These are phyloP conservation scores for Caenorhabditis briggsae DNA, from an alignment of 1,140 invertebrate genomes.

Conservation along the genomic window DNA sequence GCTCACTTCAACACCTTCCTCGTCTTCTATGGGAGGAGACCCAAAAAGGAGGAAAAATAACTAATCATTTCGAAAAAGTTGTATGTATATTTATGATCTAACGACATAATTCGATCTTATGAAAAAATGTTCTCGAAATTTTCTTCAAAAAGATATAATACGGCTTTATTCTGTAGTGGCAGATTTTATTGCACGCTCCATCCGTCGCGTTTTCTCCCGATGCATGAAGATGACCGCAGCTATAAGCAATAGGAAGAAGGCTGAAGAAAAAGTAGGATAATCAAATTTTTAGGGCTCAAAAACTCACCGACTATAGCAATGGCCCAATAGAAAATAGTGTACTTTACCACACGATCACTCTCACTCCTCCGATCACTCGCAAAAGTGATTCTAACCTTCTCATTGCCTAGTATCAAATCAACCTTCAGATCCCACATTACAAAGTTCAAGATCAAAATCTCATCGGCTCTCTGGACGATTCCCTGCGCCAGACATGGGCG, in stretches of 20 bases:
- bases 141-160: not conserved
- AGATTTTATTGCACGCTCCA: not conserved
- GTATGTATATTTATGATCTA: not conserved
- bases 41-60: not conserved
- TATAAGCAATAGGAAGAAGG: constrained; percentile 20
- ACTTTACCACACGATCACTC: not conserved
- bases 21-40: not conserved
- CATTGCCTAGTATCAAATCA: constrained; percentile 14
- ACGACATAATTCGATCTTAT: too few species aligned
- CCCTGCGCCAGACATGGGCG: constrained; percentile 22
- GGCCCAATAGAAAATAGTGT: constrained; percentile 16
- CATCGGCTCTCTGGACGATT: constrained; percentile 1
- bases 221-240: constrained; percentile 12
- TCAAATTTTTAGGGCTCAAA: not conserved
- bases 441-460: constrained; percentile 20
- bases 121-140: not conserved
- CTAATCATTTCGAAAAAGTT: not conserved
- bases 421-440: constrained; percentile 16
- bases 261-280: not conserved
- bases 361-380: not conserved
- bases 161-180: not conserved
- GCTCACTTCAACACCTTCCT: not conserved
- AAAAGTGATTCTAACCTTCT: constrained; percentile 29
- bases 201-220: not conserved
- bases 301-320: not conserved